Evolutionary conservation across 2,888 invertebrate genomes (phyloP).

Genomic region (Hylaea fasciaria): DNA sequence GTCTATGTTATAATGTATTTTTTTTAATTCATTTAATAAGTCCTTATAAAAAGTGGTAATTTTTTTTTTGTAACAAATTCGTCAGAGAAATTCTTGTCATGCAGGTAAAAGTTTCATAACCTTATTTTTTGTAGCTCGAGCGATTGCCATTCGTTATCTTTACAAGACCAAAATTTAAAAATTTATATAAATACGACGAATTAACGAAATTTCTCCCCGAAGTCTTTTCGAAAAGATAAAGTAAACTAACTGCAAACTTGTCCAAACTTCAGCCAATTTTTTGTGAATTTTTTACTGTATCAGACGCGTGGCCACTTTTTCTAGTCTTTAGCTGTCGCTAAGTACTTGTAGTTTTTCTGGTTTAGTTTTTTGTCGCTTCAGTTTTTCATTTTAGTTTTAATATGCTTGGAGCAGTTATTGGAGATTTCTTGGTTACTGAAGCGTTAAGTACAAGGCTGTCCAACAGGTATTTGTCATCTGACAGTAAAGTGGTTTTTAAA

Average conservation of each 20-base stretch:
- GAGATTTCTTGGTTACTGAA: conserved; percentile 69
- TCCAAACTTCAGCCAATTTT: conserved; percentile 8
- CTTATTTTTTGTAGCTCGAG: too few species aligned
- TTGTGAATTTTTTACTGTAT: conserved; percentile 25
- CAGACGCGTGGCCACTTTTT: conserved; percentile 43
- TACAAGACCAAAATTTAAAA: too few species aligned
- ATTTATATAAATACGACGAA: too few species aligned
- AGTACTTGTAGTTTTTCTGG: conserved; percentile 39
- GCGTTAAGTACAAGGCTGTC: conserved; percentile 71
- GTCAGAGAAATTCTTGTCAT: too few species aligned
- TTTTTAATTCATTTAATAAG: too few species aligned
- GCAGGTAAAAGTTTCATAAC: too few species aligned
- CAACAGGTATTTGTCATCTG: conserved; percentile 54
- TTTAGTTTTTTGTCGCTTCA: conserved; percentile 32
- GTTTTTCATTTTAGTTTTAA: conserved; percentile 29
- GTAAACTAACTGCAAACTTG: conserved; percentile 7
- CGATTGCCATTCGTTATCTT: too few species aligned
- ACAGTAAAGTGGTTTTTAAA: conserved; percentile 31
- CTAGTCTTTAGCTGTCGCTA: conserved; percentile 41
- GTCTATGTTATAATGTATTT: too few species aligned
- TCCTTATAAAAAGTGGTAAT: too few species aligned
- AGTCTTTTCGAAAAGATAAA: too few species aligned
- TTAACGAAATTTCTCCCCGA: too few species aligned
- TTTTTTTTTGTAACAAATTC: too few species aligned
- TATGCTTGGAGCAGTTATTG: conserved; percentile 51